phyloP scores from a whole-genome alignment of 2,113 vertebrate species.

The Triplophysa rosa region DNA sequence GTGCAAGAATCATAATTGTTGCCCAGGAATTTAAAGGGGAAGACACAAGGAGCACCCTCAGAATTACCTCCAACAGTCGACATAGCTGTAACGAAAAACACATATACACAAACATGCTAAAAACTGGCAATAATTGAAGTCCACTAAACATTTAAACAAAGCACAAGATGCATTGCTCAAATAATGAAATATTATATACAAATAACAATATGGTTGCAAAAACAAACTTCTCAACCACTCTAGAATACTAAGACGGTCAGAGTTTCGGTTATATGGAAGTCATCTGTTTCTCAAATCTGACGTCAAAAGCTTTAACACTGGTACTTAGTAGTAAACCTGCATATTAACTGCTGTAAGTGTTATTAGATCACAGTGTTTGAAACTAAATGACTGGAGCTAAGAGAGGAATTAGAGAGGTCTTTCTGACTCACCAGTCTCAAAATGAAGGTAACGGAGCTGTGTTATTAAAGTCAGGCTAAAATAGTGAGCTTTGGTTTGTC shows the following conservation, averaged over 20 bases:
- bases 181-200: not conserved
- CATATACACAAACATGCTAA: not conserved
- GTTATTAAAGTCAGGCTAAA: slow-evolving; percentile 13
- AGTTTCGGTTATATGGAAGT: not conserved
- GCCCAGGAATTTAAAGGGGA: slow-evolving; percentile 92
- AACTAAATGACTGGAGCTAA: not conserved
- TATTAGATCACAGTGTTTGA: not conserved
- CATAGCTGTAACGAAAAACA: slow-evolving; percentile 76
- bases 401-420: not conserved
- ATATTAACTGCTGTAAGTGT: not conserved
- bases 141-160: not conserved
- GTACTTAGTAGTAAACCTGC: not conserved
- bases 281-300: slow-evolving; percentile 17
- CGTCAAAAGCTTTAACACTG: slow-evolving; percentile 1
- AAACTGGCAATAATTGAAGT: not conserved
- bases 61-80: slow-evolving; percentile 93
- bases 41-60: slow-evolving; percentile 87
- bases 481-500: not conserved
- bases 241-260: not conserved
- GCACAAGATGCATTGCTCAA: not conserved
- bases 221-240: too few species aligned
- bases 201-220: too few species aligned
- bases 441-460: not conserved
- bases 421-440: not conserved
- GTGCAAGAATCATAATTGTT: slow-evolving; percentile 89